Evolutionary conservation across 2,113 vertebrate species (phyloP).

Genomic region (Pygoscelis adeliae): DNA sequence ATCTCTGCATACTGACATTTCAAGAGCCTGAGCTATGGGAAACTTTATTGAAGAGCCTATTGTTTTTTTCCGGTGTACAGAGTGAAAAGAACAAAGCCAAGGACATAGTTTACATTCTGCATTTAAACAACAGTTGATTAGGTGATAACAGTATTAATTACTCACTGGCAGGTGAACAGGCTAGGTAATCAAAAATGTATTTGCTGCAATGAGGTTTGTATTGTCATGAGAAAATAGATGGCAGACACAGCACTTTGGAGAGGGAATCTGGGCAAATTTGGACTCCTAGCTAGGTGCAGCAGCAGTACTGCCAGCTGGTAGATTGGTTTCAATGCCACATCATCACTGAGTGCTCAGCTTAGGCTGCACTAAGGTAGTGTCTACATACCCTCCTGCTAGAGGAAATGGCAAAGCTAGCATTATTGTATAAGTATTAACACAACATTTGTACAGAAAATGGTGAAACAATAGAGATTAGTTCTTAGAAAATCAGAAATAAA

Average conservation of each 20-base stretch:
- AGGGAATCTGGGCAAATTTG: not conserved
- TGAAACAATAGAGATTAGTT: not conserved
- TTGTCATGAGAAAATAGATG: not conserved
- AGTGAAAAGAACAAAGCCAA: not conserved
- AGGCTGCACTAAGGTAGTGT: not conserved
- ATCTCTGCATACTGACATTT: not conserved
- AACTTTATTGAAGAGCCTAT: not conserved
- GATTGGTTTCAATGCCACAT: not conserved
- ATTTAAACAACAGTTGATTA: slow-evolving; percentile 33
- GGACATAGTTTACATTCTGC: slow-evolving; percentile 13
- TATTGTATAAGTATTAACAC: not conserved
- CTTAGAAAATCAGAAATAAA: not conserved
- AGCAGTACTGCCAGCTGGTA: not conserved
- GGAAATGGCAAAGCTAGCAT: not conserved
- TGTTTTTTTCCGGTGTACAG: not conserved
- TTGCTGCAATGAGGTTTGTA: not conserved
- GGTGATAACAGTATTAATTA: slow-evolving; percentile 50
- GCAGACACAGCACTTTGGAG: not conserved
- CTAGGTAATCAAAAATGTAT: slow-evolving; percentile 32
- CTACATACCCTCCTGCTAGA: not conserved
- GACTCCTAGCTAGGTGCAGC: not conserved
- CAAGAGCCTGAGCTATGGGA: not conserved
- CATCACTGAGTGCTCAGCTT: rapidly evolving
- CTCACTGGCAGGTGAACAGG: not conserved
- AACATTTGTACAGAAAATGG: not conserved